Base-by-base conservation (phyloP, 2,113 vertebrate species). In the Mus spicilegus region DNA sequence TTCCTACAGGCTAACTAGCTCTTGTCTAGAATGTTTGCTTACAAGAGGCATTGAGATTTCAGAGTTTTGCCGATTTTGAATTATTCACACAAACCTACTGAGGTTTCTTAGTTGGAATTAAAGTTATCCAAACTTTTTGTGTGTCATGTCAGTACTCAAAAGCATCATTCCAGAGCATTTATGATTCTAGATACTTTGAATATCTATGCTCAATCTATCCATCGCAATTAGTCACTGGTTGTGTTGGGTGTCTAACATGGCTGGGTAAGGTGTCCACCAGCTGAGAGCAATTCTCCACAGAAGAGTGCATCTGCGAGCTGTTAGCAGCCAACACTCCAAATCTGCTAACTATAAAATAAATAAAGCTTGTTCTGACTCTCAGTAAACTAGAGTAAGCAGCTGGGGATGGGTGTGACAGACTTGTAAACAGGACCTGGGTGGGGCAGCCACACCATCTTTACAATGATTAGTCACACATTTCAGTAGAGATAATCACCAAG, bases 301-400 rank as follows among this genome's bases (percentile, higher is more conserved):
- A 94, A 89, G 19, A 93, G 28, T 84, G 54, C 87, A 97, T 73
- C 89, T 96, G 92, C 63, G 70, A 96, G 46, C 91, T 86, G 30
- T 96, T 91, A 93, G 87, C 33, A 95, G 78, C 80, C 63, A 95
- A 84, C 9, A 58, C 36, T 91, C 61, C 61, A 87, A 22, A 91
- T 67, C 73, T 94, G 76, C 93, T 96, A 93, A 91, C 87, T 85
- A 96, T 86, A 91, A 96, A 95, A 93, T 80, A 86, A 95, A 93
- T 51, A 94, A 87, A 92, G 85, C 70, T n/a, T 1, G 75, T 61
- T 70, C 61, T 69, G 30, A 30, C 86, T 82, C 54, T 92, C 58
- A 63, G 75, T 84, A 96, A 89, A 39, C 81, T 81, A 84, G 46
- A 80, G 42, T 86, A 94, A 95, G 92, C 65, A 95, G 58, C 85